Base-by-base conservation (phyloP, 2,797 vertebrate genomes). In the Scolopax bukidnonensis region DNA sequence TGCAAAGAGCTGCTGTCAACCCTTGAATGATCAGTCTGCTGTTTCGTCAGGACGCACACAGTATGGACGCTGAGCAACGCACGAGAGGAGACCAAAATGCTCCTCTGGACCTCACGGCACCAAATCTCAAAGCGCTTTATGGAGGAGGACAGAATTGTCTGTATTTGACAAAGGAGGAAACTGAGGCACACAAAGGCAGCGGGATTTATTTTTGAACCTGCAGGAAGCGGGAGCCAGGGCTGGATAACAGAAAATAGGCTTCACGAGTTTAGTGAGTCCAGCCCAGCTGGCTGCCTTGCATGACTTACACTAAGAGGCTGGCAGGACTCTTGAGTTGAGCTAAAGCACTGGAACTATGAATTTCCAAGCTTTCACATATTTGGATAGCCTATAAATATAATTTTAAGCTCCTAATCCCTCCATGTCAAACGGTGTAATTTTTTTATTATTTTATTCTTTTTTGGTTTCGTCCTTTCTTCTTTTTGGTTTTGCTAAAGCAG, bases 361-460 rank as follows among this genome's bases (percentile, higher is more conserved):
- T 87, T 91, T 93, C 85, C 94, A 95, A 87, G 60, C 81, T 90
- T 90, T 95, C 85, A 95, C 91, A 74, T 90, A 89, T 91, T 97
- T 96, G 93, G 90, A 95, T 94, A 90, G 59, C 67, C 71, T 90
- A 93, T 82, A 96, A 97, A 95, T 96, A 91, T 53, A 86, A 89
- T 79, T 90, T 91, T 87, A 95, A 97, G 74, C 70, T 94, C 56
- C 94, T 95, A 95, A 96, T 96, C 74, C 88, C 77, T 76, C 90
- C 50, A 40, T 87, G 68, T 94, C 93, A 90, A 93, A 70, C 1
- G 18, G 43, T 68, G 53, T 45, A 33, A 41, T 20, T 85, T 80
- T 85, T 64, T 83, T 92, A 28, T 71, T 4, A 20, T 41, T 41
- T 41, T 41, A 41, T 4, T 28, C 63, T 4, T 50, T 78, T 87